A percentile compares a stretch with the other conserved stretches of the same genome.
These are phyloP conservation scores for Stramonita haemastoma DNA, from an alignment of 2,888 invertebrate species.

Conservation along the genomic window DNA sequence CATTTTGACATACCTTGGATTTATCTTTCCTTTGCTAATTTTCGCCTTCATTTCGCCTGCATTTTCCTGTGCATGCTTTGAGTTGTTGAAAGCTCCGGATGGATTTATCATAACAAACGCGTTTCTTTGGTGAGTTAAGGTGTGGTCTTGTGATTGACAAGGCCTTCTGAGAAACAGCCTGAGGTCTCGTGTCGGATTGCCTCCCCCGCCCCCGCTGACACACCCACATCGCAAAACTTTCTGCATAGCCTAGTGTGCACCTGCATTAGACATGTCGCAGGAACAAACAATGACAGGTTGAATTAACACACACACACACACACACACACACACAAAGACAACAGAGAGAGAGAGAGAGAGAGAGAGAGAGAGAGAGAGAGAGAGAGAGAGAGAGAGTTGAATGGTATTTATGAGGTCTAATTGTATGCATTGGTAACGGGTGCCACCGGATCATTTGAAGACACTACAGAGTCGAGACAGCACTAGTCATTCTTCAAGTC, in stretches of 20 bases:
- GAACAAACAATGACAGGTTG: neutral
- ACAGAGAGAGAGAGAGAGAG: too few species aligned
- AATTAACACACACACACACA: neutral
- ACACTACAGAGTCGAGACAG: too few species aligned
- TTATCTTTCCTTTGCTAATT: constrained; percentile 40
- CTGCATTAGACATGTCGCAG: too few species aligned
- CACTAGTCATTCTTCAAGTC: too few species aligned
- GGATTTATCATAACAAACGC: neutral
- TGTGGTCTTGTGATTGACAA: neutral
- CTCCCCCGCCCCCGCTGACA: constrained; percentile 19
- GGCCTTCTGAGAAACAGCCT: neutral
- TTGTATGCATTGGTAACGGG: too few species aligned
- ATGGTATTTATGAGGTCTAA: too few species aligned
- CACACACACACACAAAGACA: too few species aligned
- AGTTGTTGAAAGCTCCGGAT: neutral
- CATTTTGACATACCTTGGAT: constrained; percentile 27
- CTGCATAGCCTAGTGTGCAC: too few species aligned
- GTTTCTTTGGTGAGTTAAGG: neutral
- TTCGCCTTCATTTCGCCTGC: neutral
- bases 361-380: too few species aligned
- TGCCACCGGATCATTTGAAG: too few species aligned
- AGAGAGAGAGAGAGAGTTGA: too few species aligned
- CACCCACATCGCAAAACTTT: neutral
- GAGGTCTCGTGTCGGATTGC: neutral
- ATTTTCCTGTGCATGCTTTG: neutral